Evolutionary conservation across 2,797 vertebrate genomes (phyloP).

Genomic region (Lindbergichthys nudifrons): DNA sequence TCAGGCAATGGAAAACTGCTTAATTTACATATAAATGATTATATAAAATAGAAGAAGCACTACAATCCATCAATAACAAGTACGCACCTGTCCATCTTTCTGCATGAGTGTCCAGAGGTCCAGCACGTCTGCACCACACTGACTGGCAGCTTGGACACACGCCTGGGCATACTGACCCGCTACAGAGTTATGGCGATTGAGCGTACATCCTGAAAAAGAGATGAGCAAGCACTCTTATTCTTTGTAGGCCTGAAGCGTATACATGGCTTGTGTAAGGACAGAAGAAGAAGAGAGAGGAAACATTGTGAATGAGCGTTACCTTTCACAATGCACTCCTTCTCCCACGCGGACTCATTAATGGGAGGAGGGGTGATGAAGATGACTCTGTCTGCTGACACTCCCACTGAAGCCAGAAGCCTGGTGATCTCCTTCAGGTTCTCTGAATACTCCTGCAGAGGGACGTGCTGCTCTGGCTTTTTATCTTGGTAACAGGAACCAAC

Average conservation of each 20-base stretch:
- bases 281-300: background rate
- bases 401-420: conserved; percentile 83
- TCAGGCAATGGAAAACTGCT: no score
- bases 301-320: conserved; percentile 73
- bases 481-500: conserved; percentile 75
- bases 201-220: conserved; percentile 79
- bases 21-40: no score
- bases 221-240: background rate
- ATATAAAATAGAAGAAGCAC: background rate
- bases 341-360: conserved; percentile 90
- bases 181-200: conserved; percentile 88
- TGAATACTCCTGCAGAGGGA: conserved; percentile 90
- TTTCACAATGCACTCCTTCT: conserved; percentile 89
- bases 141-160: conserved; percentile 86
- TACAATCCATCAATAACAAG: background rate
- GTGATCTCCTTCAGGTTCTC: conserved; percentile 89
- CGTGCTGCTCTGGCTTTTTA: conserved; percentile 91
- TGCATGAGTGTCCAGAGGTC: conserved; percentile 98
- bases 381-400: conserved; percentile 83
- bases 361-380: conserved; percentile 93
- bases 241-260: background rate
- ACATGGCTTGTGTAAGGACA: background rate
- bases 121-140: conserved; percentile 86
- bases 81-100: conserved; percentile 85
- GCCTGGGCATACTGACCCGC: conserved; percentile 89